Base-by-base conservation (phyloP, 2,797 vertebrate genomes). In the Scleropages formosus region DNA sequence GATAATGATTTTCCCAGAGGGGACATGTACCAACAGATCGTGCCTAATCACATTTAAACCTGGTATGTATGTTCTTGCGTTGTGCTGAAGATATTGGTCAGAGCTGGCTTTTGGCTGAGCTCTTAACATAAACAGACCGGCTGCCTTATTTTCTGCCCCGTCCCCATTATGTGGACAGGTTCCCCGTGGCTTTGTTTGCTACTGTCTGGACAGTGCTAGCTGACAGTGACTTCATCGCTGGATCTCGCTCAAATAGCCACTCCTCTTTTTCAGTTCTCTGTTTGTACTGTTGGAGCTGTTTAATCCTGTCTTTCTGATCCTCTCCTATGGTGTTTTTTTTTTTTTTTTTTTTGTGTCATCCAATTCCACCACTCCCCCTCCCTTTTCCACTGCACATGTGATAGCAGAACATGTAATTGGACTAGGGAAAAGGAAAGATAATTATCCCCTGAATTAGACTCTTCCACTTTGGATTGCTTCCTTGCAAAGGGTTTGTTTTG, bases 1-100 rank as follows among this genome's bases (percentile, higher is more conserved):
- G 97, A 96, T 98, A 82, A 98, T 99, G 97, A 99, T 99, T 87
- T 99, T 99, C 88, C 97, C 97, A 75, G 97, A 99, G 82, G 97
- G 97, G 83, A 99, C 97, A 0, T 98, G 97, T 80, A 99, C 97
- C 69, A 98, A 99, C 82, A 94, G 97, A 88, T 96, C 96, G 82
- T 99, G 97, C 86, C 90, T 99, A 67, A 99, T 99, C 86, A 98
- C 97, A 67, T 99, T 98, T 88, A 99, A 99, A 82, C 96, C 97
- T 89, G 97, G 97, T 98, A 93, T 64, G 88, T 85, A 73, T 81
- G 78, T 46, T n/a, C 59, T 44, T 51, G 27, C 64, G 72, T n/a
- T 69, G 59, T 72, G 31, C 12, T 58, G 8, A 56, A 69, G 26
- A 56, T 24, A 58, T 69, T 58, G 6, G 1, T 26, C 68, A 18